Conservation (phyloP, 2,113 vertebrate species). For the Myiagra hebetior region DNA sequence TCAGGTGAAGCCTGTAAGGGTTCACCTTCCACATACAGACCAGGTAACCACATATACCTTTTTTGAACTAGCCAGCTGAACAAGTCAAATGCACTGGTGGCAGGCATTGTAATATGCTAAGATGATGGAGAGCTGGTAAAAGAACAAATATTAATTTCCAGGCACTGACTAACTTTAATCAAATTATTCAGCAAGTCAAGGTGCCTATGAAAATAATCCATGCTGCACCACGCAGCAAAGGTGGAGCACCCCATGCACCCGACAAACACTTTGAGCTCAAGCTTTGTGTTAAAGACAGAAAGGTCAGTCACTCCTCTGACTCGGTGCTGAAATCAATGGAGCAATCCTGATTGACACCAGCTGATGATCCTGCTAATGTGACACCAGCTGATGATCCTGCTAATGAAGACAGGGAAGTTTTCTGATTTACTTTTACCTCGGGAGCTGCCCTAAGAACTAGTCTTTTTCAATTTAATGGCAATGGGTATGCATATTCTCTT, state of each 20-base stretch:
- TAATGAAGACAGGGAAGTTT: slow-evolving; percentile 4
- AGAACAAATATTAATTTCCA: not conserved
- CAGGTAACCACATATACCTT: not conserved
- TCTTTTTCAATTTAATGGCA: not conserved
- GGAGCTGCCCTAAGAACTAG: not conserved
- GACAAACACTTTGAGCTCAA: not conserved
- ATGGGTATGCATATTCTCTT: not conserved
- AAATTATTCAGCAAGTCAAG: not conserved
- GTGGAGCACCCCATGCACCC: not conserved
- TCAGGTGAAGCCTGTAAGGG: not conserved
- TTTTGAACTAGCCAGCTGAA: not conserved
- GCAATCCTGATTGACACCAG: not conserved
- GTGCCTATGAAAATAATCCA: not conserved
- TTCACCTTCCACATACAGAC: not conserved
- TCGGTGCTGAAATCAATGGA: not conserved
- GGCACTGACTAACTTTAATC: not conserved
- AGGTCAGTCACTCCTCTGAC: not conserved
- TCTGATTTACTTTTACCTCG: not conserved
- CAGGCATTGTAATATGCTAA: not conserved
- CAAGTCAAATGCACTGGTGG: not conserved
- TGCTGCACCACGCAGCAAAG: not conserved
- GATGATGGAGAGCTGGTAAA: not conserved
- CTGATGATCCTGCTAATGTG: not conserved
- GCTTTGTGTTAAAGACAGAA: not conserved
- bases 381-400: not conserved